phyloP scores from a whole-genome alignment of 23 tunicate genomes.

The Ascidia mentula region DNA sequence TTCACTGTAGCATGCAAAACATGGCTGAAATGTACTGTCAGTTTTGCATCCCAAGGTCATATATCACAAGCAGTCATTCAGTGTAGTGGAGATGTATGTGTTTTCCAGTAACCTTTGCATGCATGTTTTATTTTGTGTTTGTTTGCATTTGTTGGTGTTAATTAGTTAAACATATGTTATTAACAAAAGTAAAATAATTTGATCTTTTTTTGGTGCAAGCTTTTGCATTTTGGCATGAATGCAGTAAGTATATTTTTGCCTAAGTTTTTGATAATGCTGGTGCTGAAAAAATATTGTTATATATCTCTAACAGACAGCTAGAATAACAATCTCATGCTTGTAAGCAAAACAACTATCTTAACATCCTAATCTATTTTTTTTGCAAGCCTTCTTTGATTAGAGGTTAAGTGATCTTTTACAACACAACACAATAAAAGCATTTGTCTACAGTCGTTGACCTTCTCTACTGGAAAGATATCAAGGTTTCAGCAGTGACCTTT shows the following conservation, averaged over 20 bases:
- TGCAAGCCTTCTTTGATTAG: too few species aligned
- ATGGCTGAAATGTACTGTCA: not conserved
- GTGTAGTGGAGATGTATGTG: not conserved
- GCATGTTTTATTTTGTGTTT: not conserved
- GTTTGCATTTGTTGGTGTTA: constrained; percentile 11
- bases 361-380: too few species aligned
- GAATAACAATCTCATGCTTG: not conserved
- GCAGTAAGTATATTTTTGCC: constrained; percentile 36
- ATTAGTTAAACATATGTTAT: not conserved
- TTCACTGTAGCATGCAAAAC: not conserved
- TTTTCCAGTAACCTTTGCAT: too few species aligned
- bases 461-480: constrained; percentile 81
- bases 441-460: constrained; percentile 63
- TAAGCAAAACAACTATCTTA: not conserved
- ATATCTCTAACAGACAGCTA: too few species aligned
- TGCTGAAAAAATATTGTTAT: too few species aligned
- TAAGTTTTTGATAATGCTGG: too few species aligned
- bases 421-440: not conserved
- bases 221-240: constrained; percentile 41
- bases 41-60: not conserved
- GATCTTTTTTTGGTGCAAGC: constrained; percentile 16
- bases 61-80: not conserved
- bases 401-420: too few species aligned
- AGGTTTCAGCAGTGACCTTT: constrained; percentile 53
- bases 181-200: not conserved